Evolutionary conservation across 2,113 vertebrate species (phyloP).

Genomic region (Syngnathus floridae): DNA sequence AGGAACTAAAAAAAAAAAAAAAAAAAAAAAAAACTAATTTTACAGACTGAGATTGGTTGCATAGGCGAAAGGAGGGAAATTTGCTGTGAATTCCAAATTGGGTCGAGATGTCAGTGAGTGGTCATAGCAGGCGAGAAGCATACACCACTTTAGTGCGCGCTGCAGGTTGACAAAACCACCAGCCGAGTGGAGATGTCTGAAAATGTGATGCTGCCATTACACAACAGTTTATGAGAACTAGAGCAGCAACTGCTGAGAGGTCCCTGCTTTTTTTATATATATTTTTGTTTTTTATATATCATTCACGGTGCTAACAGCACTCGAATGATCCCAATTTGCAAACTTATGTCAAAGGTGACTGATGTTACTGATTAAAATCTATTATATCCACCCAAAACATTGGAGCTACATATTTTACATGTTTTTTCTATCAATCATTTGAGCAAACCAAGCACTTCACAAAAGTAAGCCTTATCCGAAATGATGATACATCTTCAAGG

Average conservation of each 20-base stretch:
- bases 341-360: background rate
- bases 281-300: background rate
- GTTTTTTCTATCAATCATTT: background rate
- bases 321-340: background rate
- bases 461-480: background rate
- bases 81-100: slow-evolving; percentile 69
- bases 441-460: background rate
- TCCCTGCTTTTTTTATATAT: no score
- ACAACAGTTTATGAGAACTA: slow-evolving; percentile 1
- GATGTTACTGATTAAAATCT: background rate
- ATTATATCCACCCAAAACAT: no score
- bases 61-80: slow-evolving; percentile 53
- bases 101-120: slow-evolving; percentile 54
- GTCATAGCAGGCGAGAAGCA: slow-evolving; percentile 57
- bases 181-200: slow-evolving; percentile 51
- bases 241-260: no score
- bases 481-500: background rate
- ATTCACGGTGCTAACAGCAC: background rate
- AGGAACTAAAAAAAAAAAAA: slow-evolving; percentile 16
- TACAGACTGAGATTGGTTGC: slow-evolving; percentile 53
- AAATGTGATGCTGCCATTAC: slow-evolving; percentile 48
- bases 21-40: slow-evolving; percentile 41
- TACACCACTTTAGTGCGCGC: slow-evolving; percentile 40
- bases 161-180: slow-evolving; percentile 54
- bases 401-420: background rate